These are phyloP conservation scores for Eubucco bourcierii DNA, from an alignment of 2,113 vertebrate genomes.

Conservation along the genomic window DNA sequence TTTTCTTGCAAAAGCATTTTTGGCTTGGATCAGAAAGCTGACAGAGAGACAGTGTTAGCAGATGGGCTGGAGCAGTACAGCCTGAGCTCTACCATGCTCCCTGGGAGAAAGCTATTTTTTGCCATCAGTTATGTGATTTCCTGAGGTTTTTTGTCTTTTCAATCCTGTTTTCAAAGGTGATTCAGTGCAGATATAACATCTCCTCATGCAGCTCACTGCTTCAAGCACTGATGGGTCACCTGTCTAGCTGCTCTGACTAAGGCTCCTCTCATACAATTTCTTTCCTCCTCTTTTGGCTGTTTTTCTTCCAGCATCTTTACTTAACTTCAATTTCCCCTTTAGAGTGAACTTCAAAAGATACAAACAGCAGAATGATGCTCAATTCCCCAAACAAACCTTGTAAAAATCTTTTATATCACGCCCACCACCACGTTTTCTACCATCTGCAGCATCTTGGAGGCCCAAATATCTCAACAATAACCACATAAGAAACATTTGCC, in stretches of 20 bases:
- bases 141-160: neutral
- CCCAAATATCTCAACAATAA: neutral
- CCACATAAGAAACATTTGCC: neutral
- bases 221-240: neutral
- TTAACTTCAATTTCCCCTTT: neutral
- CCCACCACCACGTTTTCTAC: neutral
- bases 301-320: neutral
- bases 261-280: neutral
- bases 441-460: neutral
- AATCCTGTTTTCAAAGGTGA: neutral
- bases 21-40: neutral
- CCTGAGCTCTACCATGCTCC: neutral
- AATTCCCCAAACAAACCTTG: neutral
- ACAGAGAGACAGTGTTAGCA: neutral
- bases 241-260: neutral
- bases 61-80: neutral
- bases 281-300: neutral
- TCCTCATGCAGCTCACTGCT: neutral
- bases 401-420: neutral
- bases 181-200: neutral
- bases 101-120: neutral
- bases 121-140: neutral
- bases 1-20: neutral
- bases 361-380: neutral
- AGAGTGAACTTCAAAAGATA: neutral